Conservation (phyloP, 2,113 vertebrate species). For the Semnornis frantzii region DNA sequence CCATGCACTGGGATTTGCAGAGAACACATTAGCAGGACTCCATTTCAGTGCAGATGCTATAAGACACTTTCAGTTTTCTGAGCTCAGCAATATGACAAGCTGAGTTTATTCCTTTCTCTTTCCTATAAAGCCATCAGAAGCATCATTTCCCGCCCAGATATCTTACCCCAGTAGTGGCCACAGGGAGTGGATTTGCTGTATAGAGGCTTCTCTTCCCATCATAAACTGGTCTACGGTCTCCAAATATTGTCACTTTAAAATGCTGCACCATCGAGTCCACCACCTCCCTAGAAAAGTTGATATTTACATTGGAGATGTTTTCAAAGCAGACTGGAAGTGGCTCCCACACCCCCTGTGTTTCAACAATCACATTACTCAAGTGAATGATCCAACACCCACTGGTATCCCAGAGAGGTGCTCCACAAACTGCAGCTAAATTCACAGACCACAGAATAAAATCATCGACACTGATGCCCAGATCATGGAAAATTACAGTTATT, state of each 20-base stretch:
- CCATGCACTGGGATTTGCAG: neutral
- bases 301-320: constrained; percentile 4
- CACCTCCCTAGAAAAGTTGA: constrained; percentile 86
- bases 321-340: neutral
- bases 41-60: neutral
- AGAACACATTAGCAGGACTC: neutral
- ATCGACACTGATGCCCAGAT: neutral
- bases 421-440: neutral
- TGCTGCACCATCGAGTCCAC: constrained; percentile 99
- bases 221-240: constrained; percentile 94
- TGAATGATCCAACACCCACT: neutral
- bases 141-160: neutral
- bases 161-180: constrained; percentile 93
- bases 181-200: constrained; percentile 93
- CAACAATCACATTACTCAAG: neutral
- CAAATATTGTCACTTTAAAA: constrained; percentile 98
- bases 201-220: constrained; percentile 98
- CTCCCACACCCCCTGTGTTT: neutral
- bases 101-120: neutral
- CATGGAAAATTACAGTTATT: neutral
- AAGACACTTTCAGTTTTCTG: neutral
- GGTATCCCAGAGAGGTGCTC: neutral
- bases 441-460: neutral
- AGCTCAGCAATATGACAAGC: neutral
- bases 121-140: neutral